Conservation (phyloP, 2,113 vertebrate genomes). For the Crotalus helleri region DNA sequence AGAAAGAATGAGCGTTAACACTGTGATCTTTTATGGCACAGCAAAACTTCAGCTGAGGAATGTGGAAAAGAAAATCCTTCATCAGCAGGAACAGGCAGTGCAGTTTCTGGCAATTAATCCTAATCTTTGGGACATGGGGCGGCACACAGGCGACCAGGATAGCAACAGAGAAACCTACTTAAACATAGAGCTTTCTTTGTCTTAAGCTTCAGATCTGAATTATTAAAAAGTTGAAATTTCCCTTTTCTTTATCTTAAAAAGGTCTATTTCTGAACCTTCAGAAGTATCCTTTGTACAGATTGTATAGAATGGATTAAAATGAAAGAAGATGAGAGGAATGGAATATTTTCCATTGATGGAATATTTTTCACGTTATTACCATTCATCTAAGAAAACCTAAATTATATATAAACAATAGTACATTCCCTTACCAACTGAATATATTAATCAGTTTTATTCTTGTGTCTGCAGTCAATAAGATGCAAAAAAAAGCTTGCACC, state of each 20-base stretch:
- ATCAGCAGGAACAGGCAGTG: constrained; percentile 38
- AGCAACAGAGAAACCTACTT: constrained; percentile 60
- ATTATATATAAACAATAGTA: background rate
- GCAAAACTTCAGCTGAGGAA: background rate
- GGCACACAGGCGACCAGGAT: constrained; percentile 51
- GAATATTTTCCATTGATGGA: background rate
- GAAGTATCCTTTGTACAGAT: constrained; percentile 16
- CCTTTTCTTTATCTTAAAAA: constrained; percentile 14
- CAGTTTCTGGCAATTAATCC: constrained; percentile 57
- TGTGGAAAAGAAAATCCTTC: constrained; percentile 49
- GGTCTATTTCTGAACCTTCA: constrained; percentile 29
- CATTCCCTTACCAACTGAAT: background rate
- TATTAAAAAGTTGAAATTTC: constrained; percentile 46
- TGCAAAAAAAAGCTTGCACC: background rate
- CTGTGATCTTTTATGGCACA: background rate
- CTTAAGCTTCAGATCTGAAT: background rate
- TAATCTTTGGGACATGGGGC: constrained; percentile 23
- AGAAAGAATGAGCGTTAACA: background rate
- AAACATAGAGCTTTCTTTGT: constrained; percentile 59
- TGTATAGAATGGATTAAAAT: constrained; percentile 22
- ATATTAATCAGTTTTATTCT: background rate
- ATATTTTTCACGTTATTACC: background rate
- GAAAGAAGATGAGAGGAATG: background rate
- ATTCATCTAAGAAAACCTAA: background rate
- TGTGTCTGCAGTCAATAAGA: background rate